Evolutionary conservation across 2,888 invertebrate genomes (phyloP), one percentile per base, ranked within the genome.

Genomic region (Heliconius ismenius): DNA sequence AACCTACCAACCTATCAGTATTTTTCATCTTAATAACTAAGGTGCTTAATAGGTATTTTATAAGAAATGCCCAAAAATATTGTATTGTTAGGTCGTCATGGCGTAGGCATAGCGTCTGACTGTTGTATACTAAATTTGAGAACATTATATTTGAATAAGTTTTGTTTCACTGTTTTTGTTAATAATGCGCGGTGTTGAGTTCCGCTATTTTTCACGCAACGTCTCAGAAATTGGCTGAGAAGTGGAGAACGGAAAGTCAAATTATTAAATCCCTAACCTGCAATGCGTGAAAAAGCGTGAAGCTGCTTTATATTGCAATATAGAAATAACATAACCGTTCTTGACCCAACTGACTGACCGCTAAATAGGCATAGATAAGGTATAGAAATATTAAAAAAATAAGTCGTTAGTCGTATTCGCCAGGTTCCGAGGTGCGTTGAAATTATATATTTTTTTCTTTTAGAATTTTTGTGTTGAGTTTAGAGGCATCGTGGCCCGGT

Each of bases 261-360:
- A 43, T 15, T 43, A 15, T 4, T 43, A 21, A 21, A 54, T 21
- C 9, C 6, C 54, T 54, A 43, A 13, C 43, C 15, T 15, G 13
- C 43, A 15, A 15, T 15, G 43, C 15, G 15, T 11, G 15, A 43
- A 43, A 43, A 43, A 15, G 15, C 15, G 1, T 15, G 4, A 43
- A 43, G 54, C 21, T 21, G 49, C 54, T 54, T 21, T 36, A 13
- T 36, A 36, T 65, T 65, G n/a, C 6, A 36, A 36, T 69, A 69
- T 69, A n/a, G n/a, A 54, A 54, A 69, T 69, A 69, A 13, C n/a
- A 26, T 43, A 68, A 49, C 13, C 69, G 54, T 24, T 54, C 69
- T 69, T 69, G 69, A 69, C 54, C 69, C 13, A 54, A 21, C 28
- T 28, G 49, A 69, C 21, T 69, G 69, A n/a, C 65, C 65, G 65